Evolutionary conservation across 2,888 invertebrate species (phyloP), one percentile per base, ranked within the genome.

Genomic region (Aporophyla lueneburgensis): DNA sequence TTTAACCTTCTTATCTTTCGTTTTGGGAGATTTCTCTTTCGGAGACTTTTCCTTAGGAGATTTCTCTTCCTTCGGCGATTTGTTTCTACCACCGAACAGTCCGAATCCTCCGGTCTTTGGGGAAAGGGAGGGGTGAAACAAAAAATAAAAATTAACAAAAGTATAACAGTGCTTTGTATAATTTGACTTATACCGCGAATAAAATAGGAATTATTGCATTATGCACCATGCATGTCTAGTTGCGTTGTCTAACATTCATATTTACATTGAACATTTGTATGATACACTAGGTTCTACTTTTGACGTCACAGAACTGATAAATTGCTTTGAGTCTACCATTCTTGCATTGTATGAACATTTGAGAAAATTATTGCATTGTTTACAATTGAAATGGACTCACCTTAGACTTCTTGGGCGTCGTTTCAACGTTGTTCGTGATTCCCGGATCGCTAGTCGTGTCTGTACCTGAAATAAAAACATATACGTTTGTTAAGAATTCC

Each of bases 391-490:
- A 54, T n/a, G 33, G 33, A 89, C 92, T 92, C 86, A 96, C 96
- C 95, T 95, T 96, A 5, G 95, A 92, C 84, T 95, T 96, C 89
- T 96, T 96, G 46, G 97, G 96, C 9, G 97, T 96, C 19, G 95
- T 95, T 43, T 97, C 97, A 16, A 94, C 92, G 84, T 96, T 96
- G 90, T 96, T 96, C 12, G 95, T 95, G 81, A 95, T 89, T 58
- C 96, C 96, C 2, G 96, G 95, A 73, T 97, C 96, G 80, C 96
- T 96, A 59, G 95, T 94, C 2, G 95, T 93, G 86, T 97, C 97
- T n/a, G 96, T 97, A 51, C 97, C 97, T 97, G 89, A 12, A 90
- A 88, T 71, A 51, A 71, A 68, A 69, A 63, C 58, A 74, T 71
- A 74, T 63, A 59, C 21, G 24, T 62, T 67, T 67, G 16, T 66